phyloP scores from a whole-genome alignment of 2,113 vertebrate species.

The Dipodomys stephensi region DNA sequence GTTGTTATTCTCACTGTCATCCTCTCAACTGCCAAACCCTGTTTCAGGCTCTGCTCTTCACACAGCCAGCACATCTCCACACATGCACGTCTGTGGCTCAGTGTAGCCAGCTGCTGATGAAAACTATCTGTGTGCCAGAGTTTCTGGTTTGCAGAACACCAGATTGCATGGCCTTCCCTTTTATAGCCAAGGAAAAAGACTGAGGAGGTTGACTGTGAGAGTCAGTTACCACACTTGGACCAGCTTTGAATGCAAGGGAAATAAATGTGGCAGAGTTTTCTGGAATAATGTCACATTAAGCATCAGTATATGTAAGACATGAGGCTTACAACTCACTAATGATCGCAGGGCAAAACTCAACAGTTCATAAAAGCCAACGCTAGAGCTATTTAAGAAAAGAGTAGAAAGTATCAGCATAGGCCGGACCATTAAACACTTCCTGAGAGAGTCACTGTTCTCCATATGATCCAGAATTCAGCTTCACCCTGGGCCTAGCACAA shows the following conservation, averaged over 20 bases:
- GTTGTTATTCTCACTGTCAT: not conserved
- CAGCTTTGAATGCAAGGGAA: not conserved
- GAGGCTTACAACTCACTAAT: not conserved
- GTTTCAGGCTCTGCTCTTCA: not conserved
- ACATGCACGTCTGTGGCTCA: not conserved
- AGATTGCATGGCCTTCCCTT: not conserved
- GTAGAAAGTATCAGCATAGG: not conserved
- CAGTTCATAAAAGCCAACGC: not conserved
- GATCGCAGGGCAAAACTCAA: not conserved
- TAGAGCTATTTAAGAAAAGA: not conserved
- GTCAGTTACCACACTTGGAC: not conserved
- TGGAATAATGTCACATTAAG: not conserved
- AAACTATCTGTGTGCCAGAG: not conserved
- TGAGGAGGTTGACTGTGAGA: not conserved
- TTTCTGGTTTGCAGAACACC: conserved; percentile 31
- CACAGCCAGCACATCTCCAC: too few relatives aligned
- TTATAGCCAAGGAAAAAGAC: not conserved
- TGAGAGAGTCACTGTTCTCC: not conserved
- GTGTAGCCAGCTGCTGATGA: not conserved
- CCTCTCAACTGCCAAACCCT: not conserved
- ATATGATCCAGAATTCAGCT: fast-evolving
- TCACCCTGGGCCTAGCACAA: not conserved
- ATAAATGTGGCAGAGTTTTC: not conserved
- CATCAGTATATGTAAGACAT: too few relatives aligned
- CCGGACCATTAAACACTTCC: not conserved